Evolutionary conservation across 2,888 invertebrate genomes (phyloP).

Genomic region (Stratiomys singularior): DNA sequence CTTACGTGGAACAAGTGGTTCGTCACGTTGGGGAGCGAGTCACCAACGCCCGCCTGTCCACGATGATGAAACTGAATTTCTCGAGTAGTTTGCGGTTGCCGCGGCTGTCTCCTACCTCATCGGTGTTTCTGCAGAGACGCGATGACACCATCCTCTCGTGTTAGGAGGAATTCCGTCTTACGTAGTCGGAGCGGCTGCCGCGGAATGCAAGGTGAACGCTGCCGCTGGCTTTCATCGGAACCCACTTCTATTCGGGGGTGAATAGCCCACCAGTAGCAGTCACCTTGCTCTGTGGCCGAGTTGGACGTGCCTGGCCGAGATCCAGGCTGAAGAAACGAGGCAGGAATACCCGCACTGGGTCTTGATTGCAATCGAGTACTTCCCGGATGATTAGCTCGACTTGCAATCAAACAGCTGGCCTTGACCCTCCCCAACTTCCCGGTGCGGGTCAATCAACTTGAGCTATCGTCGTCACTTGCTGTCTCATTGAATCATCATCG

Average conservation of each 20-base stretch:
- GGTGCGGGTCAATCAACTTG: constrained; percentile 22
- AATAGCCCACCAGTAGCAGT: neutral
- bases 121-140: constrained; percentile 1
- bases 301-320: neutral
- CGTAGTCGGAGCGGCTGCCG: neutral
- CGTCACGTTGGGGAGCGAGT: neutral
- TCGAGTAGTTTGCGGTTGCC: constrained; percentile 16
- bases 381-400: neutral
- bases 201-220: neutral
- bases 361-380: neutral
- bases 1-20: neutral
- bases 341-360: neutral
- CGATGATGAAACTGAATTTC: constrained; percentile 9
- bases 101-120: neutral
- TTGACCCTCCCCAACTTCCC: constrained; percentile 18
- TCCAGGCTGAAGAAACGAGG: too few relatives aligned
- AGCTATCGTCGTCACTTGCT: neutral
- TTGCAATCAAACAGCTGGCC: neutral
- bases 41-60: neutral
- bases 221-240: neutral
- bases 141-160: constrained; percentile 30
- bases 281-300: neutral
- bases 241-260: neutral
- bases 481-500: constrained; percentile 1
- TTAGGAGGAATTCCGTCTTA: constrained; percentile 8